Percentiles rank a stretch among this genome's conserved stretches.
phyloP scores from a whole-genome alignment of 2,888 invertebrate species.

The Mimumesa dahlbomi region DNA sequence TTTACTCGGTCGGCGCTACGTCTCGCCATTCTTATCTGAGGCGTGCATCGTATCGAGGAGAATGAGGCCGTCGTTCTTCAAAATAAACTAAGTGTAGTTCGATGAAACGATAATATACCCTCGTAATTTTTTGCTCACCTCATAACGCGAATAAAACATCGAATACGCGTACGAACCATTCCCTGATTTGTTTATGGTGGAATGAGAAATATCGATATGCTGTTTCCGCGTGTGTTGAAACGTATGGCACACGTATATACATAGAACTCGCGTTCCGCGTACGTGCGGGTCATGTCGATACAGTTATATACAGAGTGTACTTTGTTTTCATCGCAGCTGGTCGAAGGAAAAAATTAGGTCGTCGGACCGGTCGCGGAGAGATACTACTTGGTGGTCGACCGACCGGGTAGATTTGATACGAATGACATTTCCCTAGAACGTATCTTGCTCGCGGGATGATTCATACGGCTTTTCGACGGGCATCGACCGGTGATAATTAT shows the following conservation, averaged over 20 bases:
- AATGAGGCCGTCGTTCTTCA: constrained; percentile 5
- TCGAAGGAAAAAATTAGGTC: constrained; percentile 50
- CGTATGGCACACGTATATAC: not conserved
- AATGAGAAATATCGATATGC: not conserved
- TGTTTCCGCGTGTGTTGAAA: constrained; percentile 6
- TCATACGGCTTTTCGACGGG: constrained; percentile 24
- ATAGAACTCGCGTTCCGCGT: not conserved
- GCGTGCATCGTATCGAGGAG: constrained; percentile 15
- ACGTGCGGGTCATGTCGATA: constrained; percentile 8
- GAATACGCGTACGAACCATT: not conserved
- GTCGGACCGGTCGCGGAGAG: constrained; percentile 37
- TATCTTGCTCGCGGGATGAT: constrained; percentile 20
- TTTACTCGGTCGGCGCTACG: constrained; percentile 1
- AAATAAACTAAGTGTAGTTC: constrained; percentile 2
- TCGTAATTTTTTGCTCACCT: not conserved
- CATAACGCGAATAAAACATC: not conserved
- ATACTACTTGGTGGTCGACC: not conserved
- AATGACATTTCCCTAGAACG: constrained; percentile 11
- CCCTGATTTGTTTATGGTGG: not conserved
- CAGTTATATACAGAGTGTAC: constrained; percentile 30
- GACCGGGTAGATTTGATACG: not conserved
- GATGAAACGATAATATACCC: not conserved
- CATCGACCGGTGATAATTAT: constrained; percentile 38
- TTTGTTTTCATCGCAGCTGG: constrained; percentile 43
- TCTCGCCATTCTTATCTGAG: constrained; percentile 33